Percentiles rank a stretch among this genome's conserved stretches.
These are phyloP conservation scores for Melanotaenia parkinsoni DNA, from an alignment of 2,797 vertebrate species.

Conservation along the genomic window DNA sequence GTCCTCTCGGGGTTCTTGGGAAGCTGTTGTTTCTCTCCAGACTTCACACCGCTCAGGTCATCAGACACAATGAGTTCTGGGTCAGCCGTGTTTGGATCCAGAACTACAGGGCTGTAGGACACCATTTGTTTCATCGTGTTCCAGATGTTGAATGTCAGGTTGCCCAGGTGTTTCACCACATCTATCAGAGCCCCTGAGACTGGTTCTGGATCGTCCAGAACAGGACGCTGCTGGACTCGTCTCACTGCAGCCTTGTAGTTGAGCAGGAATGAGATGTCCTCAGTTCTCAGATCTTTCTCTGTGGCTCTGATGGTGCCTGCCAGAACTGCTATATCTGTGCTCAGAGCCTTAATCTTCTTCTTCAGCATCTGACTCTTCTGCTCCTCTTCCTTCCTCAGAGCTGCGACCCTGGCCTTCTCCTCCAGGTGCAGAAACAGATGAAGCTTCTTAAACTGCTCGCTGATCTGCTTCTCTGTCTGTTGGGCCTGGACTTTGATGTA, in stretches of 20 bases:
- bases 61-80: conserved; percentile 26
- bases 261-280: conserved; percentile 43
- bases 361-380: conserved; percentile 36
- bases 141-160: conserved; percentile 61
- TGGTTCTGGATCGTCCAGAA: conserved; percentile 31
- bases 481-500: conserved; percentile 46
- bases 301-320: conserved; percentile 30
- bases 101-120: conserved; percentile 48
- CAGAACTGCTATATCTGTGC: conserved; percentile 35
- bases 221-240: conserved; percentile 29
- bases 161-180: conserved; percentile 55
- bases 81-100: conserved; percentile 58
- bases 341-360: conserved; percentile 28
- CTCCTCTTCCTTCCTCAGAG: conserved; percentile 47
- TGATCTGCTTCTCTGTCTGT: conserved; percentile 43
- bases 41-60: conserved; percentile 38
- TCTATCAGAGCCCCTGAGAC: conserved; percentile 55
- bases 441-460: conserved; percentile 52
- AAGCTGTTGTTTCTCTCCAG: not conserved
- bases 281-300: conserved; percentile 37
- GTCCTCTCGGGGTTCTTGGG: conserved; percentile 46
- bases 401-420: conserved; percentile 45
- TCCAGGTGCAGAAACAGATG: conserved; percentile 45
- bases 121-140: conserved; percentile 47
- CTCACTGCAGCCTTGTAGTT: conserved; percentile 38